Evolutionary conservation across 2,113 vertebrate genomes (phyloP).

Genomic region (Callaeas wilsoni): DNA sequence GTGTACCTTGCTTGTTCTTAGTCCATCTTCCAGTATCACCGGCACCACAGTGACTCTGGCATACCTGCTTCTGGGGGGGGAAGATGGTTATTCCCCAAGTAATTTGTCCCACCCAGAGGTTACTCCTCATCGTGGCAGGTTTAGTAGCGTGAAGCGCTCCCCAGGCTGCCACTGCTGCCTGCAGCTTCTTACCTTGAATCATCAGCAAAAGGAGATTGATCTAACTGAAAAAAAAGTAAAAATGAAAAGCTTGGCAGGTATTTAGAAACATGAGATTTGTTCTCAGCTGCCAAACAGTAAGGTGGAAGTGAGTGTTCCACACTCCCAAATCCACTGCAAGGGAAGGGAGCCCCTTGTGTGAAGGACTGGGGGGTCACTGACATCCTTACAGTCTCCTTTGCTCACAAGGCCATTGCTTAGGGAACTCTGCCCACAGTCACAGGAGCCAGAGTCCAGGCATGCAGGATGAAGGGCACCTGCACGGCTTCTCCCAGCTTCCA

Average conservation of each 20-base stretch:
- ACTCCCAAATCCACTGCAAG: not conserved
- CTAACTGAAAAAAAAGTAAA: too few species aligned
- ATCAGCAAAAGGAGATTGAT: not conserved
- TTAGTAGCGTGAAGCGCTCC: not conserved
- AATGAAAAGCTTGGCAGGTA: too few species aligned
- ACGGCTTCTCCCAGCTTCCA: not conserved
- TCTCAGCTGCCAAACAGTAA: not conserved
- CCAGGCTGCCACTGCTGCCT: not conserved
- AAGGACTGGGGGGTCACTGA: not conserved
- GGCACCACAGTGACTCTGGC: not conserved
- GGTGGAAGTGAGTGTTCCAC: not conserved
- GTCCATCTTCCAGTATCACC: not conserved
- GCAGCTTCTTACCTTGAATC: not conserved
- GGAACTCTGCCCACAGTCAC: not conserved
- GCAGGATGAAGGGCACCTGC: not conserved
- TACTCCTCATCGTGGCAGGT: not conserved
- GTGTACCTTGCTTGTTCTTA: not conserved
- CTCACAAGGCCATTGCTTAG: not conserved
- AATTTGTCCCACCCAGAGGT: not conserved
- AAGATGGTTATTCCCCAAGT: not conserved
- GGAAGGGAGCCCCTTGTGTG: not conserved
- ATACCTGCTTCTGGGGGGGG: not conserved
- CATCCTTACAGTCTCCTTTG: not conserved
- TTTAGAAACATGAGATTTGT: too few species aligned
- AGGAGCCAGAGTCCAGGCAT: not conserved